Conservation (phyloP, 2,888 invertebrate genomes). For the Asteroscopus sphinx region DNA sequence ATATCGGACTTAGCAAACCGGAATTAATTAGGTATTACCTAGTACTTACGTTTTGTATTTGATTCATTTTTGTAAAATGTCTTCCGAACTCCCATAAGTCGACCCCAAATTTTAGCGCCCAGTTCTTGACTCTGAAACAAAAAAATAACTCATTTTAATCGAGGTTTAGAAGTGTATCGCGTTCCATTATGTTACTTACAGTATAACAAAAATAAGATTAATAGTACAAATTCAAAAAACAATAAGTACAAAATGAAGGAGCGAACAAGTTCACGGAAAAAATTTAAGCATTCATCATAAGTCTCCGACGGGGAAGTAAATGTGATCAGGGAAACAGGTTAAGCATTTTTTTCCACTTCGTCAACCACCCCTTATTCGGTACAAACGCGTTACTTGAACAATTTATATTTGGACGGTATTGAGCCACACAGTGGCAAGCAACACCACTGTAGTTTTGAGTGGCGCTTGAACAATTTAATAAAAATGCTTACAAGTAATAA, state of each 20-base stretch:
- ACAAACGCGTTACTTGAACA: slow-evolving; percentile 64
- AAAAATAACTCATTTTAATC: slow-evolving; percentile 28
- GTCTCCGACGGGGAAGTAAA: slow-evolving; percentile 74
- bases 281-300: slow-evolving; percentile 74
- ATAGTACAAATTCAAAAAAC: slow-evolving; percentile 13
- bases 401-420: too few relatives aligned
- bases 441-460: too few relatives aligned
- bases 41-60: slow-evolving; percentile 95
- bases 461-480: too few relatives aligned
- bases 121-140: slow-evolving; percentile 96
- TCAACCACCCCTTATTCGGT: slow-evolving; percentile 76
- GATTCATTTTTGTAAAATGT: slow-evolving; percentile 96
- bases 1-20: too few relatives aligned
- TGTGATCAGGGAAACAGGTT: slow-evolving; percentile 82
- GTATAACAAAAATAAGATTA: slow-evolving; percentile 1
- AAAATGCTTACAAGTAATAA: too few relatives aligned
- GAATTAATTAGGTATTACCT: too few relatives aligned
- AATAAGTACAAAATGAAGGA: slow-evolving; percentile 25
- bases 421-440: too few relatives aligned
- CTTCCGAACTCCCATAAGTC: slow-evolving; percentile 97
- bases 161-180: background rate
- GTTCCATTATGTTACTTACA: too few relatives aligned
- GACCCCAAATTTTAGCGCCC: slow-evolving; percentile 97
- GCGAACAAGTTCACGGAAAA: slow-evolving; percentile 30
- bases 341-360: slow-evolving; percentile 81